A percentile compares a stretch with the other conserved stretches of the same genome.
Evolutionary conservation across 2,797 vertebrate species (phyloP).

Genomic region (Labroides dimidiatus): DNA sequence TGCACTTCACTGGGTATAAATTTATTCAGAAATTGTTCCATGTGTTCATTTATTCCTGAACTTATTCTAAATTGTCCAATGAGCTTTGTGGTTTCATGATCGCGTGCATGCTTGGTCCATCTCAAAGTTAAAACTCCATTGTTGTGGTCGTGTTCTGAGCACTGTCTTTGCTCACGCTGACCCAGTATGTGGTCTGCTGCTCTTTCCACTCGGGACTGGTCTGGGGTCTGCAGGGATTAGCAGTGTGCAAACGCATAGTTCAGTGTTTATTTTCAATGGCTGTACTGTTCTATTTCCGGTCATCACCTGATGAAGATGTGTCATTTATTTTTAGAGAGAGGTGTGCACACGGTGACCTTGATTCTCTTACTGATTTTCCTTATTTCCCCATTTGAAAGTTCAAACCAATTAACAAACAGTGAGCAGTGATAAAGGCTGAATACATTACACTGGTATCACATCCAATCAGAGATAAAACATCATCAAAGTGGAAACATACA

Average conservation of each 20-base stretch:
- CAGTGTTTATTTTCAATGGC: not conserved
- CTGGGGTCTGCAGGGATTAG: conserved; percentile 18
- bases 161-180: conserved; percentile 41
- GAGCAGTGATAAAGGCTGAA: too few relatives aligned
- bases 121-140: not conserved
- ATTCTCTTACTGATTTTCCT: too few relatives aligned
- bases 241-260: conserved; percentile 52
- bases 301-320: not conserved
- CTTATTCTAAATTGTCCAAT: too few relatives aligned
- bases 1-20: too few relatives aligned
- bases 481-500: too few relatives aligned
- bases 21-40: too few relatives aligned
- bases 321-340: not conserved
- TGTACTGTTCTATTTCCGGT: not conserved
- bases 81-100: too few relatives aligned
- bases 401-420: too few relatives aligned
- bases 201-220: conserved; percentile 62
- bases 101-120: not conserved
- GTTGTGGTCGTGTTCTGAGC: not conserved
- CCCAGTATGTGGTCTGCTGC: not conserved
- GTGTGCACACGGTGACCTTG: not conserved
- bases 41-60: not conserved
- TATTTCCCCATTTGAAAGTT: too few relatives aligned
- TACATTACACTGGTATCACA: too few relatives aligned
- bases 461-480: too few relatives aligned